Evolutionary conservation across 2,888 invertebrate genomes (phyloP), one percentile per base, ranked within the genome.

Genomic region (Ochlodes sylvanus): DNA sequence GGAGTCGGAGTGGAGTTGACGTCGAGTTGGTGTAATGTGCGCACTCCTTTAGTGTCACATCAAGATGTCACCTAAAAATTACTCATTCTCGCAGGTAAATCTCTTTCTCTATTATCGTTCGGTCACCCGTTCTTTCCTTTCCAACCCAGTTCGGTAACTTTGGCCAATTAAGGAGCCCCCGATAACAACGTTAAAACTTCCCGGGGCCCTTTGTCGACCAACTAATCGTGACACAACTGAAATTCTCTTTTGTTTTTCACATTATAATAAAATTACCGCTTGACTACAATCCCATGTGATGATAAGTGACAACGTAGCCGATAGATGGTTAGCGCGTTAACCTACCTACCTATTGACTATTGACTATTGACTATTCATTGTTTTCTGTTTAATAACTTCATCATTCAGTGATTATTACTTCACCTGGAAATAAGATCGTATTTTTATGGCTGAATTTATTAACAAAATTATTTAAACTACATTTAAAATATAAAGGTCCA

Each of bases 91-190:
- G 12, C 19, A 67, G 55, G 44, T 61, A 55, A 61, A 50, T 58
- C 38, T 44, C 38, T 19, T 52, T 32, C 80, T 32, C 80, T 85
- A 79, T 85, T 83, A 85, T 83, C 85, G 77, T 78, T 86, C 86
- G 80, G 82, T 83, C 85, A 79, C 75, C 77, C 80, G 61, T 68
- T 68, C 77, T 78, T 79, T 69, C 71, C 71, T 70, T 70, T 68
- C 67, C 72, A 69, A 61, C 57, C 70, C 70, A 76, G 71, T 73
- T 74, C 72, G 72, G 74, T 42, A 81, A 83, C 76, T 82, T 82
- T 79, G 76, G 69, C 81, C 81, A 81, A 83, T 82, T 82, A 83
- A 77, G 75, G 75, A 73, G 72, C 75, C 71, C 72, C 72, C 72
- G 78, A 78, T 80, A 81, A 77, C 78, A 77, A 77, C 76, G 76